Evolutionary conservation across 2,888 invertebrate species (phyloP).

Genomic region (Empis livida): DNA sequence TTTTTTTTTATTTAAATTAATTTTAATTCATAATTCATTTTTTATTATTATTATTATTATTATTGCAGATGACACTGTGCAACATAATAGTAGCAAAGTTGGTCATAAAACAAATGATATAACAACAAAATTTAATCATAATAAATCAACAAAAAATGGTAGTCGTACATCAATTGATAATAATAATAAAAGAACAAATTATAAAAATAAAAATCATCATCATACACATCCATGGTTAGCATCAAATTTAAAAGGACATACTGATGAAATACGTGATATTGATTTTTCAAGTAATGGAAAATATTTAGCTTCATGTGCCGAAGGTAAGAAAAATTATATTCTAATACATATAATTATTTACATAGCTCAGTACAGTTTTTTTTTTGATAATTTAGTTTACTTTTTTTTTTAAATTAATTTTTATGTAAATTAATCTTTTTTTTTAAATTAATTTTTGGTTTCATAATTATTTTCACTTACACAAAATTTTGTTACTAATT

Average conservation of each 20-base stretch:
- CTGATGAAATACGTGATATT: conserved; percentile 57
- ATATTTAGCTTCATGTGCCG: conserved; percentile 38
- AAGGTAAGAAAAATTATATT: conserved; percentile 21
- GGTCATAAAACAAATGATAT: not conserved
- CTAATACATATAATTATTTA: not conserved
- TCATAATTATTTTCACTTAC: not conserved
- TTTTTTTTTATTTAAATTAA: not conserved
- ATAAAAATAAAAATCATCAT: not conserved
- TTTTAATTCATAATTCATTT: not conserved
- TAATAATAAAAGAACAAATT: not conserved
- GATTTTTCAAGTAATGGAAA: conserved; percentile 78
- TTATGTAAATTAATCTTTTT: too few relatives aligned
- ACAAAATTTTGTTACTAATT: too few relatives aligned
- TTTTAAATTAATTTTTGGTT: too few relatives aligned
- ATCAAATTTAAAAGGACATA: conserved; percentile 71
- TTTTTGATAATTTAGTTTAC: not conserved
- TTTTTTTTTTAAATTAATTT: not conserved
- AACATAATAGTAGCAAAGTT: not conserved
- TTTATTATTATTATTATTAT: not conserved
- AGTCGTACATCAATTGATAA: not conserved
- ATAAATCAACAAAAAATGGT: not conserved
- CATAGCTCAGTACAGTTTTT: not conserved
- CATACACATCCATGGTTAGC: conserved; percentile 62
- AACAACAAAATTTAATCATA: not conserved
- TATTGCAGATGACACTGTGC: not conserved